Percentiles rank a stretch among this genome's conserved stretches.
These are phyloP conservation scores for Aelia acuminata DNA, from an alignment of 2,888 invertebrate species.

Conservation along the genomic window DNA sequence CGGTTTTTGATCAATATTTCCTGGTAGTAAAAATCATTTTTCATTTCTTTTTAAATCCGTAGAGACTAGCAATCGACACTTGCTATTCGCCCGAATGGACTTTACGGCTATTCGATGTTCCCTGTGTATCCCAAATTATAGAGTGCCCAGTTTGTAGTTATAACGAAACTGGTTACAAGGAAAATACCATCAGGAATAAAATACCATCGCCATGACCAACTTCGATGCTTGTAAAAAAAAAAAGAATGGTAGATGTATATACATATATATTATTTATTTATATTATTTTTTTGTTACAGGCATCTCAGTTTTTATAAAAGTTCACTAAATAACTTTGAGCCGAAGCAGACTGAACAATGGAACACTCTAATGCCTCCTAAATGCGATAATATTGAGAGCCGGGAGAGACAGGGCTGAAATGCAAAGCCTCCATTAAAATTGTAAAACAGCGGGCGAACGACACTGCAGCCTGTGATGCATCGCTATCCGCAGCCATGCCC, in stretches of 20 bases:
- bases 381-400: conserved; percentile 33
- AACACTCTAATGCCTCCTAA: conserved; percentile 4
- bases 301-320: too few species aligned
- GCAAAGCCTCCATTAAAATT: conserved; percentile 40
- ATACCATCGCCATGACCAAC: not conserved
- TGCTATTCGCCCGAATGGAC: not conserved
- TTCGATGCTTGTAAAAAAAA: too few species aligned
- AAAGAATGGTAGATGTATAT: too few species aligned
- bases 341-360: conserved; percentile 22
- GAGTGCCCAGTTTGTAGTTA: too few species aligned
- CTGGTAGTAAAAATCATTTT: not conserved
- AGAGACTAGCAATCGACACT: not conserved
- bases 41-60: not conserved
- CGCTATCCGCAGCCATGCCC: not conserved
- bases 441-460: conserved; percentile 33
- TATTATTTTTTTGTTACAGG: too few species aligned
- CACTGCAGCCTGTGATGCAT: conserved; percentile 32
- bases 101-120: not conserved
- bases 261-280: too few species aligned
- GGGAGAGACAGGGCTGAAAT: conserved; percentile 2
- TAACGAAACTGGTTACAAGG: too few species aligned
- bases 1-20: not conserved
- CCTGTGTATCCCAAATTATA: not conserved
- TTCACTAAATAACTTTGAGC: not conserved
- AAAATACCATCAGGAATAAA: too few species aligned